Evolutionary conservation across 2,113 vertebrate genomes (phyloP), one percentile per base, ranked within the genome.

Genomic region (Aptenodytes forsteri): DNA sequence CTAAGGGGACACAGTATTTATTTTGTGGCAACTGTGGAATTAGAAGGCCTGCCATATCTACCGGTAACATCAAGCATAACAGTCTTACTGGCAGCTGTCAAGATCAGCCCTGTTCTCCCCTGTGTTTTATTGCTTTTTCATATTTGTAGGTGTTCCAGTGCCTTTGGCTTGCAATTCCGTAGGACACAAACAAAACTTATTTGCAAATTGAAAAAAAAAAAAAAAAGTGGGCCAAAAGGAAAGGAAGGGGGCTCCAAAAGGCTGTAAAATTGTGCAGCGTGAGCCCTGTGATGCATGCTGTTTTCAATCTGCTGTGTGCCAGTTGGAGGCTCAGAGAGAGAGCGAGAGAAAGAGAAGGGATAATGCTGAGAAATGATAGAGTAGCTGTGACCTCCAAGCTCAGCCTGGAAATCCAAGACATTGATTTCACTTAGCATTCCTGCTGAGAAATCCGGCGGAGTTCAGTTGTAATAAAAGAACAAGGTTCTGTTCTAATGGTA

Each of bases 241-340:
- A 95, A 95, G 92, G 83, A 96, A 95, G 76, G 76, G 97, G 96
- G 65, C 97, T 98, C 97, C 97, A 98, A 98, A 98, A 98, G 97
- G 97, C 98, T 98, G 97, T 98, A 97, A 98, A 98, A 98, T 98
- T 98, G 98, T 98, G 69, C 98, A 96, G 98, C 97, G 13, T 97
- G 97, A 98, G 97, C 96, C 98, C 91, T 98, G 96, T 98, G 98
- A 97, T 98, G 94, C 98, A 97, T 98, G 98, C 98, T 98, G 98
- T 98, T 98, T 98, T 98, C 98, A 99, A 99, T 99, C 98, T 99
- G 98, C 98, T 98, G 98, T 86, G 98, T 98, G 98, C 98, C 98
- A 97, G 98, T 98, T 98, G 98, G 98, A 98, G 97, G 92, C 98
- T 97, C 87, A 38, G 96, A 96, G 98, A 97, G 97, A 86, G 95